phyloP scores from a whole-genome alignment of 2,113 vertebrate genomes.

The Engystomops pustulosus region DNA sequence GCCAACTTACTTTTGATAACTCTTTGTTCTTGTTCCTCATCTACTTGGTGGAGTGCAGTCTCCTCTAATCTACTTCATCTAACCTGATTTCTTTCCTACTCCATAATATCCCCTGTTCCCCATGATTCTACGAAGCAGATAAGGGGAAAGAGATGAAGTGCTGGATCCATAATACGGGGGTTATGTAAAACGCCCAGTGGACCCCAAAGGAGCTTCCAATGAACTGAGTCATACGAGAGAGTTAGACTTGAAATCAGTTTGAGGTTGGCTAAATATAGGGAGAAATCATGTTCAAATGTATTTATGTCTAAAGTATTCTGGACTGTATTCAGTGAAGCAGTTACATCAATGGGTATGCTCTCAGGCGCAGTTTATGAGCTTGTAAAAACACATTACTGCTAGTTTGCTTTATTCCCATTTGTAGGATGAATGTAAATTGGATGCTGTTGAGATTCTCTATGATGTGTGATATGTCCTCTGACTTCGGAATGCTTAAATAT shows the following conservation, averaged over 20 bases:
- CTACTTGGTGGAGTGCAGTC: no score
- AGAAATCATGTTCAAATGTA: background rate
- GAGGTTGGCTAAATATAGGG: background rate
- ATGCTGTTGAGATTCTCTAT: background rate
- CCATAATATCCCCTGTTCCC: no score
- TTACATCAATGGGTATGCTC: background rate
- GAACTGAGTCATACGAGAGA: no score
- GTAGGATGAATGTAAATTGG: background rate
- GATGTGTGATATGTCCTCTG: conserved; percentile 8
- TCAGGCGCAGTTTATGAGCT: background rate
- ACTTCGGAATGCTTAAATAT: background rate
- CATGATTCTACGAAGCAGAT: no score
- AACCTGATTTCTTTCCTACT: no score
- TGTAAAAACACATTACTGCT: background rate
- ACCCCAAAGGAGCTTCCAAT: no score
- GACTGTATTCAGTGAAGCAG: background rate
- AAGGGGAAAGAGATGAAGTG: no score
- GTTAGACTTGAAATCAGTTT: background rate
- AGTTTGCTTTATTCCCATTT: background rate
- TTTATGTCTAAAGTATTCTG: background rate
- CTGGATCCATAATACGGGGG: no score
- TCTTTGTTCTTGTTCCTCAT: no score
- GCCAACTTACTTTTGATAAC: no score
- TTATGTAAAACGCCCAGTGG: no score
- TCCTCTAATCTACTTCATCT: no score